phyloP scores from a whole-genome alignment of 2,113 vertebrate species.

The Oncorhynchus tshawytscha region DNA sequence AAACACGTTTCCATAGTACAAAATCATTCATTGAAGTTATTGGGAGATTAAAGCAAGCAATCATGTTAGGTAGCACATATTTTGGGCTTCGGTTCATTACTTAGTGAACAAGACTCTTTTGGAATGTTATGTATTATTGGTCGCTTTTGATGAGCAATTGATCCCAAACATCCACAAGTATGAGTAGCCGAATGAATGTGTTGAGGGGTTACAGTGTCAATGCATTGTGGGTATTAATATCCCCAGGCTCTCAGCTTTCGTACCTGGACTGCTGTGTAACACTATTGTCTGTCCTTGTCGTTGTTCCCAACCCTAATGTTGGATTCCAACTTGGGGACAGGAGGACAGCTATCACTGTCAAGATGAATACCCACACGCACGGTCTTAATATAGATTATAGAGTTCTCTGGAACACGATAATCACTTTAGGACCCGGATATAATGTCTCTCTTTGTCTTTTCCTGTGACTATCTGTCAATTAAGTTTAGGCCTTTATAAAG shows the following conservation, averaged over 20 bases:
- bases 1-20: no score
- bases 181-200: not conserved
- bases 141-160: no score
- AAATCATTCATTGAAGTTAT: not conserved
- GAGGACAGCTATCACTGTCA: constrained; percentile 10
- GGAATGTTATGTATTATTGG: not conserved
- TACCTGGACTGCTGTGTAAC: no score
- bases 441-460: not conserved
- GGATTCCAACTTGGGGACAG: constrained; percentile 6
- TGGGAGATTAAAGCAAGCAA: not conserved
- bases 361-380: not conserved
- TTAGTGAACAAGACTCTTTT: not conserved
- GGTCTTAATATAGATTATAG: constrained; percentile 19
- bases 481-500: not conserved
- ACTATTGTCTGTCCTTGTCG: constrained; percentile 8
- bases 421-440: not conserved
- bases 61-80: not conserved
- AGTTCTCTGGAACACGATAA: not conserved
- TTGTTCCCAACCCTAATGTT: not conserved
- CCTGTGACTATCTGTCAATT: not conserved
- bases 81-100: not conserved
- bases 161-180: no score
- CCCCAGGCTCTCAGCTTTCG: no score
- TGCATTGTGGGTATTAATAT: constrained; percentile 31
- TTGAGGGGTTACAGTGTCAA: constrained; percentile 2